Base-by-base conservation (phyloP, 2,888 invertebrate genomes). In the Tromatobia lineatoria region DNA sequence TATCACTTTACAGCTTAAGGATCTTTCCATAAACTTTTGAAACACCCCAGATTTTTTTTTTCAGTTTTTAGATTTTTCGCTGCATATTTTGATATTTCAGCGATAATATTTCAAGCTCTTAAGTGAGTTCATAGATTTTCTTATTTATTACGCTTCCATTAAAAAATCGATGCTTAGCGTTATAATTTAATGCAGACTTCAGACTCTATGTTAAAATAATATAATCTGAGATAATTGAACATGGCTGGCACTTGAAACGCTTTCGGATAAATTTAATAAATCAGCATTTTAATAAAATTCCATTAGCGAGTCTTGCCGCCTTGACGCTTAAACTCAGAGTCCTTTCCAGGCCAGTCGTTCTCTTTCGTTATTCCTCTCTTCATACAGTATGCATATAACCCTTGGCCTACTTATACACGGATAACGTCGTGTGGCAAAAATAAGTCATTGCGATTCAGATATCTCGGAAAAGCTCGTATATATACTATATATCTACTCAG, bases 361-460 rank as follows among this genome's bases (percentile, higher is more conserved):
- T 67, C 6, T 38, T 50, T 52, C 38, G n/a, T 64, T 64, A 52
- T 23, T 54, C 38, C 64, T 66, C 42, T 18, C 42, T 38, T 76
- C 66, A 23, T 57, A 25, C 66, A 76, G 38, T 13, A 64, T 64
- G 34, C 76, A 61, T 67, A 11, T 52, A 42, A 66, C 52, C 59
- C 66, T 83, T 80, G 75, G 80, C 83, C 71, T 70, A 80, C 50
- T 75, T 80, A 45, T 3, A 69, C 75, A 47, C 20, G 29, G 52
- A 42, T 47, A 57, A 38, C 23, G 61, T 67, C 71, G 61, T 15
- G 64, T 34, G 73, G 47, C 54, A 34, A 66, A 76, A 75, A 80
- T 80, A 80, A 76, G 69, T 70, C 76, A 20, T 59, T 50, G 42
- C 54, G 52, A 82, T 79, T 78, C 42, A 73, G 61, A 73, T 50